Conservation (phyloP, 2,797 vertebrate genomes). For the Kryptopterus vitreolus region DNA sequence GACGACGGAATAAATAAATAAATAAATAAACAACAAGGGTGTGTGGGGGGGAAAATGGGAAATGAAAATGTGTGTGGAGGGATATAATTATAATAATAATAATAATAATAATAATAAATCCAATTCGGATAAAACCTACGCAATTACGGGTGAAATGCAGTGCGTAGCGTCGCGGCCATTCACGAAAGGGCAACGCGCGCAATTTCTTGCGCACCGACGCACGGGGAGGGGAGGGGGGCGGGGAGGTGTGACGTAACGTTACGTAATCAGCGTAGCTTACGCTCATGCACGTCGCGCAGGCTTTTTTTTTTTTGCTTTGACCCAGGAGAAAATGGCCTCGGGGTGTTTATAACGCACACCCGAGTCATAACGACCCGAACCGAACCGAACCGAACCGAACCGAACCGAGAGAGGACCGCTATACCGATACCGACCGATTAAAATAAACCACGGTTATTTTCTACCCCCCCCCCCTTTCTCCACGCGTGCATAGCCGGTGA, state of each 20-base stretch:
- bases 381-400: background rate
- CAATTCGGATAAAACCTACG: background rate
- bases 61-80: too few species aligned
- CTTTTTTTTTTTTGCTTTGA: too few species aligned
- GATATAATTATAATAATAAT: too few species aligned
- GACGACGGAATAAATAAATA: too few species aligned
- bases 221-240: too few species aligned
- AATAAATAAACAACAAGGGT: too few species aligned
- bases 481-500: too few species aligned
- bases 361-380: constrained; percentile 22
- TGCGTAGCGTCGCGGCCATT: constrained; percentile 18
- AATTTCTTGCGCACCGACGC: background rate
- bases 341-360: constrained; percentile 52
- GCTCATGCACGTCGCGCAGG: constrained; percentile 35
- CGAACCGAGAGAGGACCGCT: background rate
- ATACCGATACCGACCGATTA: background rate
- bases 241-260: background rate
- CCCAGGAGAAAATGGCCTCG: too few species aligned
- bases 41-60: too few species aligned
- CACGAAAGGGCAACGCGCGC: background rate
- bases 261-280: constrained; percentile 8
- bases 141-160: background rate
- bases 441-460: background rate
- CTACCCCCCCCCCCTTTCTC: too few species aligned
- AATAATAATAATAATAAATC: too few species aligned